Evolutionary conservation across 2,113 vertebrate species (phyloP), one percentile per base, ranked within the genome.

Genomic region (Oreochromis tanganicae): DNA sequence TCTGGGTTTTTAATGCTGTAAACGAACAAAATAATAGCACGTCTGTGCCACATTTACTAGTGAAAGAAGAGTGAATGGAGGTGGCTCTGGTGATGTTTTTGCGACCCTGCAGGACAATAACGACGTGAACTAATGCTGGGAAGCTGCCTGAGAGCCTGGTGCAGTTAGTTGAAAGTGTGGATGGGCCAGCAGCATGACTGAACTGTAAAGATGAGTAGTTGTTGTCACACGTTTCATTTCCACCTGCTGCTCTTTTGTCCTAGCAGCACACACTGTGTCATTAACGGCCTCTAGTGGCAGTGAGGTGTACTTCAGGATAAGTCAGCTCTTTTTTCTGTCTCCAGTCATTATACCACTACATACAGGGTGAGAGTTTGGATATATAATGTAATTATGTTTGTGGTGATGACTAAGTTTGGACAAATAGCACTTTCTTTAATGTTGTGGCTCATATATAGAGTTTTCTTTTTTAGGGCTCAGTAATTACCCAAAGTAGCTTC

Each of bases 21-120:
- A 95, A 96, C 89, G 91, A 94, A 93, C 75, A 88, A 88, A 92
- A 86, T 93, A 91, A 95, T 94, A 93, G 84, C 91, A 86, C 82
- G 91, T 93, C 90, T 85, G 89, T 91, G 82, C 66, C 68, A 88
- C 29, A 79, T 93, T 95, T 94, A 87, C 82, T 84, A 93, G 84
- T 95, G 90, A 94, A 94, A 88, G 84, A 86, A 32, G 48, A 13
- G 81, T 92, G 88, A 91, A 89, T 71, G 81, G 90, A 90, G 83
- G 80, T 79, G 71, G 52, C 36, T 50, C 3, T 81, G 52, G 80
- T 66, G 90, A 85, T 81, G 91, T 55, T 88, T 78, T 80, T 86
- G 88, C 85, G 91, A 91, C 86, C 90, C 87, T 50, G 73, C 14
- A 50, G 73, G 88, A 63, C 75, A 50, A 90, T 61, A 85, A 88